Evolutionary conservation across 2,113 vertebrate species (phyloP).

Genomic region (Notarius quadriscutis): DNA sequence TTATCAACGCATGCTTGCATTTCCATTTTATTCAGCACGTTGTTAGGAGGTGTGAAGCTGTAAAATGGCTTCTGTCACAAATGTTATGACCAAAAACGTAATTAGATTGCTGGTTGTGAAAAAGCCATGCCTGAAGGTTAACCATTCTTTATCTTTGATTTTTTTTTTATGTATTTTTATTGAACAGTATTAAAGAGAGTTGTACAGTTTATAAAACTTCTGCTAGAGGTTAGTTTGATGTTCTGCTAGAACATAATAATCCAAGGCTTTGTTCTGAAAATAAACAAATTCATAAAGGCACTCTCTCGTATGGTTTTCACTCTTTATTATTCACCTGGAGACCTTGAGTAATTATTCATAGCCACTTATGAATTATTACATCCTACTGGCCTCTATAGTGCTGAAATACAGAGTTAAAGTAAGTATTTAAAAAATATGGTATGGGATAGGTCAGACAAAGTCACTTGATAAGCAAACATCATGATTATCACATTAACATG

Average conservation of each 20-base stretch:
- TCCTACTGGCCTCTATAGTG: conserved; percentile 50
- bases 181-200: conserved; percentile 32
- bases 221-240: no score
- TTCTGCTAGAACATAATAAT: conserved; percentile 41
- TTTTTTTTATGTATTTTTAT: conserved; percentile 28
- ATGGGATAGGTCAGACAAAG: not conserved
- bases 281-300: conserved; percentile 17
- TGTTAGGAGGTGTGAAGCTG: conserved; percentile 13
- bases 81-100: conserved; percentile 45
- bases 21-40: conserved; percentile 48
- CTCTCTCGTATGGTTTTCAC: conserved; percentile 40
- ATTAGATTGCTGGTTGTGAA: conserved; percentile 32
- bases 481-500: not conserved
- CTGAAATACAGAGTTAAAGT: conserved; percentile 47
- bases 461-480: not conserved
- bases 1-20: conserved; percentile 54
- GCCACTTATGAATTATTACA: conserved; percentile 52
- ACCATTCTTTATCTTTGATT: conserved; percentile 39
- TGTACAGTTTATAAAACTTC: conserved; percentile 40
- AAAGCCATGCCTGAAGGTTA: conserved; percentile 55
- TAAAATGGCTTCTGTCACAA: conserved; percentile 45
- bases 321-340: conserved; percentile 39
- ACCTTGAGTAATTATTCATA: conserved; percentile 58
- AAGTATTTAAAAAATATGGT: not conserved
- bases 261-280: not conserved